Percentiles rank a stretch among this genome's conserved stretches.
Evolutionary conservation across 2,113 vertebrate species (phyloP).

Genomic region (Percina caprodes): DNA sequence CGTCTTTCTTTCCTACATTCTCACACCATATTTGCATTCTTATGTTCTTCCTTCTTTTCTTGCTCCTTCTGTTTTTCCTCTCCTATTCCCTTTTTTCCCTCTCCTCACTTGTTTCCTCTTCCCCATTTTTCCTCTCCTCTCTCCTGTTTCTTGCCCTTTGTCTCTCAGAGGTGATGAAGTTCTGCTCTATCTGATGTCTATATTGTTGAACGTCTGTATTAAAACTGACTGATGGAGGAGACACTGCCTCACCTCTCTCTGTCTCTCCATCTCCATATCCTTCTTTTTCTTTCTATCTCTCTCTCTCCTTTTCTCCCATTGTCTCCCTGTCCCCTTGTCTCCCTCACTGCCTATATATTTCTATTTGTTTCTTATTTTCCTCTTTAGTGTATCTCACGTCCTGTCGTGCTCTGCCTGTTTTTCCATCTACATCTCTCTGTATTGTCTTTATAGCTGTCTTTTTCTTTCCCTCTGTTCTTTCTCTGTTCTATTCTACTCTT

Average conservation of each 20-base stretch:
- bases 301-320: background rate
- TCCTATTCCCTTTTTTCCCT: background rate
- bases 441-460: background rate
- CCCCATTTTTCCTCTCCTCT: too few relatives aligned
- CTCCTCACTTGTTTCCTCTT: background rate
- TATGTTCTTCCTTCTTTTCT: background rate
- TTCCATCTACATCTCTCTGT: background rate
- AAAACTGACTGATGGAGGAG: background rate
- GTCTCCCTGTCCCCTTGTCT: background rate
- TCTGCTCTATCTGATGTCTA: constrained; percentile 3
- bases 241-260: background rate
- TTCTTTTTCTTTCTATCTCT: background rate
- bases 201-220: background rate
- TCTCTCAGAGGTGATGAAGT: background rate
- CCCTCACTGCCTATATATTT: background rate
- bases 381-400: background rate
- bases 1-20: background rate
- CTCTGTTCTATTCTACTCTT: background rate
- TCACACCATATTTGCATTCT: background rate
- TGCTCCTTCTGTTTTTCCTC: background rate
- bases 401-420: background rate
- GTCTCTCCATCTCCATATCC: background rate
- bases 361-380: background rate
- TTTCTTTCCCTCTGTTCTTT: constrained; percentile 5
- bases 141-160: background rate